Conservation (phyloP, 2,888 invertebrate genomes). For the Trichopria drosophilae region DNA sequence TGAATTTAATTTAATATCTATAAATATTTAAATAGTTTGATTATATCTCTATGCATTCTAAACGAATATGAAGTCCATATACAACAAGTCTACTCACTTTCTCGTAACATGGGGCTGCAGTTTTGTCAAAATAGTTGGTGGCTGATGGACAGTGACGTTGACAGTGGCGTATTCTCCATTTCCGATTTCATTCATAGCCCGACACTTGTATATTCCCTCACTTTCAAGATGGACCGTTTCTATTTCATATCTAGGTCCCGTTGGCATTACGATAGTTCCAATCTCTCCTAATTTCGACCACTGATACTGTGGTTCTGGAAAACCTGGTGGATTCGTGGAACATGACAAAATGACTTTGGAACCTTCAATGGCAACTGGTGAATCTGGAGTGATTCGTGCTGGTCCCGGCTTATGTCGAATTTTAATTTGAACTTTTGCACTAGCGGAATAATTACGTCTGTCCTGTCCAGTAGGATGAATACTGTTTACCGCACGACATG, state of each 20-base stretch:
- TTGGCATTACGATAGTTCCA: constrained; percentile 71
- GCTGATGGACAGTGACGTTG: constrained; percentile 83
- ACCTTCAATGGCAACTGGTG: constrained; percentile 83
- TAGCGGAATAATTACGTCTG: constrained; percentile 74
- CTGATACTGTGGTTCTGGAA: constrained; percentile 86
- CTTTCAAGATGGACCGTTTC: constrained; percentile 81
- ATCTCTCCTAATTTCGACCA: constrained; percentile 82
- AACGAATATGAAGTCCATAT: not conserved
- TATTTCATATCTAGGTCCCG: constrained; percentile 81
- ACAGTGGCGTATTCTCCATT: constrained; percentile 84
- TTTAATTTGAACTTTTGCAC: constrained; percentile 78
- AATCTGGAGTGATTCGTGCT: constrained; percentile 79
- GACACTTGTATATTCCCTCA: constrained; percentile 88
- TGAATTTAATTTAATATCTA: not conserved
- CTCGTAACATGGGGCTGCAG: constrained; percentile 81
- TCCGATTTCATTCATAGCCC: constrained; percentile 86
- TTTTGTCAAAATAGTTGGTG: constrained; percentile 81
- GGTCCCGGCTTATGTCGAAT: constrained; percentile 86
- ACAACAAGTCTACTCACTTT: constrained; percentile 51
- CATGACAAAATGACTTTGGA: constrained; percentile 82
- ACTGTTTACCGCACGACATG: constrained; percentile 84
- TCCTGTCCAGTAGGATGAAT: constrained; percentile 75
- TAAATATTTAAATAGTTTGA: no score
- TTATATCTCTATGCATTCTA: no score
- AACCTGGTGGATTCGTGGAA: constrained; percentile 86